Conservation (phyloP, 2,797 vertebrate genomes). For the Pseudomugil gertrudae region DNA sequence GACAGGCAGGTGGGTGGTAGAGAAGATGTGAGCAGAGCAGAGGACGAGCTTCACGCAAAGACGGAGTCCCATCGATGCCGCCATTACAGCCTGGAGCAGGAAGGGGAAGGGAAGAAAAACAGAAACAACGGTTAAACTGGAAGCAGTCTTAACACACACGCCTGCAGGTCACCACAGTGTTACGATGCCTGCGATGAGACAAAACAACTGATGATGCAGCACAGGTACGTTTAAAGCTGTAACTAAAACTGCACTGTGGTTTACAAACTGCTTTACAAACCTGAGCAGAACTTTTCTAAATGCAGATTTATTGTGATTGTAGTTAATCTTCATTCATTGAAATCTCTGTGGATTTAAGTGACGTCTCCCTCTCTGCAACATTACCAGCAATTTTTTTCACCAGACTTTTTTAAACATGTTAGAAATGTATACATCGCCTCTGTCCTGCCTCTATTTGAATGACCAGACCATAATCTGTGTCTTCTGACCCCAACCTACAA, state of each 20-base stretch:
- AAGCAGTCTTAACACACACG: conserved; percentile 41
- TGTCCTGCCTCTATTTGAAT: too few relatives aligned
- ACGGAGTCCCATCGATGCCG: conserved; percentile 76
- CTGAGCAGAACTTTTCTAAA: not conserved
- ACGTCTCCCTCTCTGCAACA: too few relatives aligned
- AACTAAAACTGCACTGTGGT: not conserved
- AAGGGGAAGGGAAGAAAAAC: conserved; percentile 68
- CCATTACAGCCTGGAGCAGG: conserved; percentile 88
- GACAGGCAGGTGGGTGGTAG: conserved; percentile 51
- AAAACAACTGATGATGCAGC: conserved; percentile 17
- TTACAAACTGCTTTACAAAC: too few relatives aligned
- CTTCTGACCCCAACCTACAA: too few relatives aligned
- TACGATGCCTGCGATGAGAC: conserved; percentile 23
- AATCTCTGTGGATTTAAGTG: too few relatives aligned
- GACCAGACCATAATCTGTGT: too few relatives aligned
- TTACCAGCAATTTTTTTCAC: too few relatives aligned
- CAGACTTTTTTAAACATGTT: too few relatives aligned
- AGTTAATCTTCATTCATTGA: too few relatives aligned
- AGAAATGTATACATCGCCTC: too few relatives aligned
- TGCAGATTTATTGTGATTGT: too few relatives aligned
- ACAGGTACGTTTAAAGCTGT: conserved; percentile 6
- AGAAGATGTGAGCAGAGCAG: conserved; percentile 76
- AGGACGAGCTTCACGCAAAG: conserved; percentile 78
- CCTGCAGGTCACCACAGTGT: conserved; percentile 54
- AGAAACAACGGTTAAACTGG: conserved; percentile 65